Base-by-base conservation (phyloP, 2,888 invertebrate genomes). In the Creontiades dilutus region DNA sequence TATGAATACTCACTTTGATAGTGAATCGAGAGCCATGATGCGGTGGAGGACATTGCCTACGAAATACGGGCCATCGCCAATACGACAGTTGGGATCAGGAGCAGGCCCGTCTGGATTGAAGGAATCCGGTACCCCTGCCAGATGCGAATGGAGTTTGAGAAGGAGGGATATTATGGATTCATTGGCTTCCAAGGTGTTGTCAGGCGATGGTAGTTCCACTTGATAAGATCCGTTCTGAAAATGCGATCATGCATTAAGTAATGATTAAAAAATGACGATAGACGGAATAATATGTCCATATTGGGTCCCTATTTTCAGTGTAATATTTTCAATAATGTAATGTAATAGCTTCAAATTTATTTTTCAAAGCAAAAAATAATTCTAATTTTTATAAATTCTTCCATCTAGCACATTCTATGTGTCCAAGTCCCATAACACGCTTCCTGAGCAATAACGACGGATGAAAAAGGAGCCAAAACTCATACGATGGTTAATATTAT, bases 81-180 rank as follows among this genome's bases (percentile, higher is more conserved):
- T 91, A 57, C 92, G 86, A 19, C 90, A 89, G 37, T 76, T 86
- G 12, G 91, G 91, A 68, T 91, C 91, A 3, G 90, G 91, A 14
- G 91, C 90, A 13, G 92, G 91, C 46, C 93, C 93, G 13, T 93
- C 95, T 91, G 91, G 94, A 93, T 92, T 94, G 93, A 92, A 99
- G 91, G 97, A 97, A 93, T 98, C 97, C 12, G 97, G 95, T 14
- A 95, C 94, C 0, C 97, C 97, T 0, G 97, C 96, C 68, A 99
- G 94, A 93, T 98, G 98, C 1, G 97, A 97, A 93, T 99, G 98
- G 16, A 98, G 94, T 93, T 97, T 98, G 87, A 99, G 94, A 76
- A 99, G 94, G 86, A 99, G 94, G 0, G 98, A 98, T 92, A 99
- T 96, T 91, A 99, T 97, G 91, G 98, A 98, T 93, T 98, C 98